Evolutionary conservation across 2,113 vertebrate species (phyloP), one percentile per base, ranked within the genome.

Genomic region (Pterocles gutturalis): DNA sequence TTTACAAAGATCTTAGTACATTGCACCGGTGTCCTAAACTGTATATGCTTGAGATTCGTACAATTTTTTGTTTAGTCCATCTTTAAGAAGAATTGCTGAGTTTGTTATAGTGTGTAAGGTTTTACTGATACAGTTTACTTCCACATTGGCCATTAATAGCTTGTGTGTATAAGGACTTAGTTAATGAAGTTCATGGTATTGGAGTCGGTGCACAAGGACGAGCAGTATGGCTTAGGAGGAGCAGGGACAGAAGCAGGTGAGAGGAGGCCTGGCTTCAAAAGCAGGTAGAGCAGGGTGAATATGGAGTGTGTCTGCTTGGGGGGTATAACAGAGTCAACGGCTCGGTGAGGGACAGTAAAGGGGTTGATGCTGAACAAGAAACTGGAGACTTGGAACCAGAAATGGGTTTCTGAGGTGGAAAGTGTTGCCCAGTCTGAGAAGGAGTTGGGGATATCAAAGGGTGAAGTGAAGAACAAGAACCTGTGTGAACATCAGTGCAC

Each of bases 361-460:
- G 9, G 10, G 9, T 61, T 70, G 48, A 49, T 83, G 19, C 62
- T 72, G 55, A 58, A 36, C 43, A 62, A 38, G 48, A 36, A 86
- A 28, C 31, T 28, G 31, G 12, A 34, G 33, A 17, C 12, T 67
- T 85, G 48, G 31, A 75, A 38, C 18, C 20, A 64, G 57, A 54
- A 55, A 5, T 2, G 8, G 12, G 19, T 87, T 78, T 81, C 22
- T 36, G 65, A 84, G n/a, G 11, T 48, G 16, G 41, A 61, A 69
- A 36, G 26, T 10, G 0, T 62, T 90, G 36, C 21, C 18, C 11
- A n/a, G 25, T 58, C 0, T 0, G 14, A 80, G 58, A 61, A 64
- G 33, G 62, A 48, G 7, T 13, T 61, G 34, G 25, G 4, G 5
- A 28, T 76, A n/a, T 34, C 2, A 3, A 46, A 25, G 31, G 14